Conservation (phyloP, 2,113 vertebrate species). For the Callocephalon fimbriatum region DNA sequence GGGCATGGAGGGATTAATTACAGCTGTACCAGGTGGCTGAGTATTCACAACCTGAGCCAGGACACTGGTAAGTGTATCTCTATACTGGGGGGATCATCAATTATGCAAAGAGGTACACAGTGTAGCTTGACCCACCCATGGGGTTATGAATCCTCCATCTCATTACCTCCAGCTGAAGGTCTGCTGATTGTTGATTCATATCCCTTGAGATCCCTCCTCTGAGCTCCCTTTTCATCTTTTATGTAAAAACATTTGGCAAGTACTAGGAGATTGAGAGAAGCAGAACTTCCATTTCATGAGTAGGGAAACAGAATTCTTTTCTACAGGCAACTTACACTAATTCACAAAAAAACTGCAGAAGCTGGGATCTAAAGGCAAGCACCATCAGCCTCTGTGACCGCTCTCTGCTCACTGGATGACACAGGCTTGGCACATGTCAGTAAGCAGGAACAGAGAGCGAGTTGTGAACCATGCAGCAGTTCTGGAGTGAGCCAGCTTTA, state of each 20-base stretch:
- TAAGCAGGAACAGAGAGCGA: background rate
- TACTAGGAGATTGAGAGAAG: background rate
- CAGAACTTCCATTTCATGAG: background rate
- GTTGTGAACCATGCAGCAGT: background rate
- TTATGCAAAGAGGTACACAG: slow-evolving; percentile 23
- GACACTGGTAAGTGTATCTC: background rate
- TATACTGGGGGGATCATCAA: background rate
- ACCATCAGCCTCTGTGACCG: accelerated
- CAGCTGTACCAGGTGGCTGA: slow-evolving; percentile 7
- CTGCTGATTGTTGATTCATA: background rate
- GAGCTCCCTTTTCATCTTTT: background rate
- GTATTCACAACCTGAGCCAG: background rate
- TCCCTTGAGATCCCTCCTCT: background rate
- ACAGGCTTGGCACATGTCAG: accelerated
- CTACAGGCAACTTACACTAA: background rate
- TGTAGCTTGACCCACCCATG: background rate
- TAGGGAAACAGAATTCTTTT: background rate
- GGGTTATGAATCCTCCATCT: slow-evolving; percentile 12
- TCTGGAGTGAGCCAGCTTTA: background rate
- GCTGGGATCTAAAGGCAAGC: background rate
- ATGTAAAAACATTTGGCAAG: background rate
- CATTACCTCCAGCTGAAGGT: background rate
- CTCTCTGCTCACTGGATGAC: accelerated
- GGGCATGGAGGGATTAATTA: slow-evolving; percentile 62
- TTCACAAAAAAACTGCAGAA: background rate